Conservation (phyloP, 2,113 vertebrate species). For the Seriola dumerili region DNA sequence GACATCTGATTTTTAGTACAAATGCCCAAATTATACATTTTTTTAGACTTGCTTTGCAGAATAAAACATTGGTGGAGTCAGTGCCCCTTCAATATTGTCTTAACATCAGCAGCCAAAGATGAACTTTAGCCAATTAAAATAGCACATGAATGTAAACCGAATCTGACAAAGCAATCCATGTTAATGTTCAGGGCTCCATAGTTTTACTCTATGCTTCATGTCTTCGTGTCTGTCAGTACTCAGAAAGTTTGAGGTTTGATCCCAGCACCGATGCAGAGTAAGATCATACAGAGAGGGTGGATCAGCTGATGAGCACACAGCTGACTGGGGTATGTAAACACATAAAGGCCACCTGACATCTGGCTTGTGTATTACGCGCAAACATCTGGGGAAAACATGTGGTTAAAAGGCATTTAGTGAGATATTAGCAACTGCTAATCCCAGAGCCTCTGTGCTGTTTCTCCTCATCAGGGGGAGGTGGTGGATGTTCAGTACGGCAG, state of each 20-base stretch:
- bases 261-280: too few species aligned
- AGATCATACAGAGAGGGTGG: neutral
- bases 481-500: constrained; percentile 92
- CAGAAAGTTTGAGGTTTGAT: neutral
- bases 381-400: neutral
- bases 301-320: neutral
- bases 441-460: neutral
- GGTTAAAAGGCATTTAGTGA: neutral
- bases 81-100: neutral
- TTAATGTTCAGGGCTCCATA: neutral
- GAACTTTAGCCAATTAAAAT: neutral
- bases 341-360: neutral
- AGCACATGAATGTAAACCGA: neutral
- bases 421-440: neutral
- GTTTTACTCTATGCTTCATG: neutral
- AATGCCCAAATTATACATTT: neutral
- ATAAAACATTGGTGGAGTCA: neutral
- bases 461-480: constrained; percentile 86
- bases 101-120: neutral
- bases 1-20: neutral
- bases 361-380: neutral
- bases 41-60: neutral
- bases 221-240: neutral
- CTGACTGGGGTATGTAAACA: neutral
- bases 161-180: neutral